These are phyloP conservation scores for Drosophila pallidifrons DNA, from an alignment of 1,140 invertebrate species.

Conservation along the genomic window DNA sequence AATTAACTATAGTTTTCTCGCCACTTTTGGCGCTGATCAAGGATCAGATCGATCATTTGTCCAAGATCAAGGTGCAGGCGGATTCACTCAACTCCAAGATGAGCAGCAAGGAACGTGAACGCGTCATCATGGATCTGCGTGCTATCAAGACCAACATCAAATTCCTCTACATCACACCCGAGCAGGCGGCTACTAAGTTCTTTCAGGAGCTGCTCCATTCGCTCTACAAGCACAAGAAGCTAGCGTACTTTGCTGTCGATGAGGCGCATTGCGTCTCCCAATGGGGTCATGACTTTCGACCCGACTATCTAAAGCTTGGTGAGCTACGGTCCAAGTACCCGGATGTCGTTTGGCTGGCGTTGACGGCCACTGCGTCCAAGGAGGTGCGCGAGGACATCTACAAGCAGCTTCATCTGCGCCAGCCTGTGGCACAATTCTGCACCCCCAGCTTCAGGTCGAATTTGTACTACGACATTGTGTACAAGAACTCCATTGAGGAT, in stretches of 20 bases:
- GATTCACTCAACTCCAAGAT: slow-evolving; percentile 96
- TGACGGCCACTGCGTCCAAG: slow-evolving; percentile 97
- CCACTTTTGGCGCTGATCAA: slow-evolving; percentile 96
- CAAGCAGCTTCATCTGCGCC: slow-evolving; percentile 87
- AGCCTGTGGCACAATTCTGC: slow-evolving; percentile 88
- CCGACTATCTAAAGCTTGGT: slow-evolving; percentile 96
- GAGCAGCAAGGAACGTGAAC: slow-evolving; percentile 89
- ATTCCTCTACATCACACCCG: slow-evolving; percentile 96
- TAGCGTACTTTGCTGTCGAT: slow-evolving; percentile 95
- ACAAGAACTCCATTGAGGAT: slow-evolving; percentile 92
- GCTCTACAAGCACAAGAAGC: slow-evolving; percentile 88
- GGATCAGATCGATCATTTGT: slow-evolving; percentile 91
- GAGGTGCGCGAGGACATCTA: slow-evolving; percentile 90
- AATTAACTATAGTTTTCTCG: slow-evolving; percentile 95
- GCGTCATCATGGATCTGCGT: slow-evolving; percentile 91
- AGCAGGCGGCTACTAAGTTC: slow-evolving; percentile 92
- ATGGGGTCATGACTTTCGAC: slow-evolving; percentile 99
- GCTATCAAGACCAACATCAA: slow-evolving; percentile 89
- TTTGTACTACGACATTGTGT: slow-evolving; percentile 94
- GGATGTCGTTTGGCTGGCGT: slow-evolving; percentile 92
- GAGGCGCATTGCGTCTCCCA: slow-evolving; percentile 99
- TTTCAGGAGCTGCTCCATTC: slow-evolving; percentile 89
- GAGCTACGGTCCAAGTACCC: slow-evolving; percentile 89
- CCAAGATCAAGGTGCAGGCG: slow-evolving; percentile 90
- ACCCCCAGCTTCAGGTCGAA: slow-evolving; percentile 93